phyloP scores from a whole-genome alignment of 1,140 invertebrate genomes.

The Portunus trituberculatus region DNA sequence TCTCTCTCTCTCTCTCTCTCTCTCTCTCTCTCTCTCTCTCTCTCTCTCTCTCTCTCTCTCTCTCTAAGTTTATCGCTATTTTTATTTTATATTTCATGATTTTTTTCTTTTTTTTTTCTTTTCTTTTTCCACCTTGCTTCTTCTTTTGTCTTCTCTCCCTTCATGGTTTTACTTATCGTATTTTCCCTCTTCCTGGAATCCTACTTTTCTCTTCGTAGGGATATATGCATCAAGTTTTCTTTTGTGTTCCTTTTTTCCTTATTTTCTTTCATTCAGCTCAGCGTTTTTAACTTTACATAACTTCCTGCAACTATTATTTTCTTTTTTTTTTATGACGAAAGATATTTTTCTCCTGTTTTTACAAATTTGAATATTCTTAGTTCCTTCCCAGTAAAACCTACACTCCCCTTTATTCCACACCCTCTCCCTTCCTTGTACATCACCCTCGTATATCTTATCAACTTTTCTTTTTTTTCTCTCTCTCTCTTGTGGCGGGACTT shows the following conservation, averaged over 20 bases:
- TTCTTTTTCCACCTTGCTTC: too few species aligned
- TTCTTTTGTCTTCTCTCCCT: too few species aligned
- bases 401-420: background rate
- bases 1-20: too few species aligned
- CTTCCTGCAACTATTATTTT: background rate
- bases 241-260: too few species aligned
- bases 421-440: background rate
- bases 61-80: background rate
- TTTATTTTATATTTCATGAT: background rate
- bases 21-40: background rate
- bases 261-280: too few species aligned
- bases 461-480: background rate
- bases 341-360: too few species aligned
- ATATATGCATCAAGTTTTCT: too few species aligned
- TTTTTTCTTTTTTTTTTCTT: too few species aligned
- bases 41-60: slow-evolving; percentile 6
- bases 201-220: too few species aligned
- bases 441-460: background rate
- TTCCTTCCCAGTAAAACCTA: background rate
- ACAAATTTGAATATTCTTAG: background rate
- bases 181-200: too few species aligned
- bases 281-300: too few species aligned
- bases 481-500: background rate
- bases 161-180: too few species aligned
- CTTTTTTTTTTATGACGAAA: background rate